These are phyloP conservation scores for Meloe dianella DNA, from an alignment of 2,888 invertebrate genomes.

Conservation along the genomic window DNA sequence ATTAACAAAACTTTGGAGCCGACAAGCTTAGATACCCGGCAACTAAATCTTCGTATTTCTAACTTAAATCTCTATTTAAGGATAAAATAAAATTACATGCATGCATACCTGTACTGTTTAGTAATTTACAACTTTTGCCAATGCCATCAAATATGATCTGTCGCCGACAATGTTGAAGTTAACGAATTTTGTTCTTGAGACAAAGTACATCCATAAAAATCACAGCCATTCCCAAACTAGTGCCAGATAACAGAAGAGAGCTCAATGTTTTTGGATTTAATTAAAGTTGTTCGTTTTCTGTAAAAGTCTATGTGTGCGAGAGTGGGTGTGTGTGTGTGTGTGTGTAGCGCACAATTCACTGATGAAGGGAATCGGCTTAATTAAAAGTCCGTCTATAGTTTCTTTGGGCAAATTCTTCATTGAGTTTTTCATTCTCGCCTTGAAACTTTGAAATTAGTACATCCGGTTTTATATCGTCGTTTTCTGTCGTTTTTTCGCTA, in stretches of 20 bases:
- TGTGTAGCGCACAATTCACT: slow-evolving; percentile 2
- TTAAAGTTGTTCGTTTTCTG: slow-evolving; percentile 10
- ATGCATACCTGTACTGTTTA: background rate
- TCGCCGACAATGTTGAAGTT: background rate
- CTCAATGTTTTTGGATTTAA: slow-evolving; percentile 7
- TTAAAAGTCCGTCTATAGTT: slow-evolving; percentile 10
- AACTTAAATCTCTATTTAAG: background rate
- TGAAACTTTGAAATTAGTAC: slow-evolving; percentile 5
- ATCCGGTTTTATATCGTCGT: background rate
- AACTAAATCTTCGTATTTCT: background rate
- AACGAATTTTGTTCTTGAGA: background rate
- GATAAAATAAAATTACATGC: background rate
- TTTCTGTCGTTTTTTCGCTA: background rate
- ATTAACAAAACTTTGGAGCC: slow-evolving; percentile 12
- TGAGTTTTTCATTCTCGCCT: slow-evolving; percentile 5
- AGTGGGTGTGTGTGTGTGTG: background rate
- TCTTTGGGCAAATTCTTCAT: slow-evolving; percentile 9
- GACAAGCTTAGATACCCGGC: slow-evolving; percentile 6
- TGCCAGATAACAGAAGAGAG: slow-evolving; percentile 8
- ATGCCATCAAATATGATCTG: no score
- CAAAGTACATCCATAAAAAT: slow-evolving; percentile 5
- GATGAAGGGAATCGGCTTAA: slow-evolving; percentile 12
- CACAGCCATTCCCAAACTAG: slow-evolving; percentile 5
- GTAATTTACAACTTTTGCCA: no score
- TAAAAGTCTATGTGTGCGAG: background rate